Evolutionary conservation across 2,797 vertebrate species (phyloP), one percentile per base, ranked within the genome.

Genomic region (Mus minutoides): DNA sequence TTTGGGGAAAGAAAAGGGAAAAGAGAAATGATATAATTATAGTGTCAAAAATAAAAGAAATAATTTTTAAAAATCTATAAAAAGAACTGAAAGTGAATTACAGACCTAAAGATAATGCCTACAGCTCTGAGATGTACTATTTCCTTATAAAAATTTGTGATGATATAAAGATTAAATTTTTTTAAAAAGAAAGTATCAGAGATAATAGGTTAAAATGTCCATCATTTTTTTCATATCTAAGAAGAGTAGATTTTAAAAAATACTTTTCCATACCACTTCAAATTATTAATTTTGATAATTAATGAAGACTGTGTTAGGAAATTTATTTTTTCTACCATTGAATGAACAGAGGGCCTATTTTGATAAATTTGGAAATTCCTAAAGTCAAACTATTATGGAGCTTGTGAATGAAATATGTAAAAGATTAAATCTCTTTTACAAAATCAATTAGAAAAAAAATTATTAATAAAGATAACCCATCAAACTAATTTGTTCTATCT

Each of bases 381-480:
- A 46, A 78, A 86, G 77, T 77, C 37, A 37, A 83, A 91, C 84
- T 19, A 79, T 84, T 94, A 91, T 64, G 43, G 34, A 79, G 40
- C 6, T 91, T 89, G 77, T 29, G 73, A 90, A 49, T 80, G 91
- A 96, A 89, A 76, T 62, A 52, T 92, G 31, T 52, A 56, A 37
- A 93, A 93, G 78, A 94, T 89, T 34, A 89, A 94, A 75, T 88
- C 22, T n/a, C 54, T 88, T 82, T 96, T 91, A 76, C 34, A 85
- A 67, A 90, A 43, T 80, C 64, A 88, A 46, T 95, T 94, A 88
- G 77, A 83, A 97, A 83, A 97, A 91, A 75, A 56, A 40, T 9
- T 34, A 75, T 92, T 95, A 92, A 86, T 95, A 88, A 95, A 87
- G 17, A 93, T 93, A 93, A 69, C 24, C 17, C 54, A 11, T 88